These are phyloP conservation scores for Aromia moschata DNA, from an alignment of 2,888 invertebrate species.

Conservation along the genomic window DNA sequence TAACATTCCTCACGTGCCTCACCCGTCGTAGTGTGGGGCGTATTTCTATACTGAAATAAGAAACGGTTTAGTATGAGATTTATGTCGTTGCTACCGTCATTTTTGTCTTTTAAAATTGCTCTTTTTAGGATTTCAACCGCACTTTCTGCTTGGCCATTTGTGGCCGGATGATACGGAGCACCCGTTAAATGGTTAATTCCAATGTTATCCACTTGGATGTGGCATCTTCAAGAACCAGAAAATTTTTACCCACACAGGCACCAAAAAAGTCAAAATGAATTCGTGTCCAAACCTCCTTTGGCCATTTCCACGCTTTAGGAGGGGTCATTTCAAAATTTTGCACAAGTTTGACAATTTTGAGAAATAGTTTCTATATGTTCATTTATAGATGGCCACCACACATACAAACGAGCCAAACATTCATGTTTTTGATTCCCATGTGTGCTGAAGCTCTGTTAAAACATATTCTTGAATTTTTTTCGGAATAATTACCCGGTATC, in stretches of 20 bases:
- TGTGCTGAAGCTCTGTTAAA: conserved; percentile 45
- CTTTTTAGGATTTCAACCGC: conserved; percentile 23
- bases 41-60: background rate
- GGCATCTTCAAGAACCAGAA: conserved; percentile 37
- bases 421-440: conserved; percentile 46
- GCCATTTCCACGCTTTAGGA: background rate
- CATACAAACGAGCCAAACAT: conserved; percentile 39
- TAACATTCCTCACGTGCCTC: background rate
- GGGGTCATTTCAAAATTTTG: conserved; percentile 24
- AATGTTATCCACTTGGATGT: conserved; percentile 41
- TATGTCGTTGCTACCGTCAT: conserved; percentile 3
- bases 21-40: background rate
- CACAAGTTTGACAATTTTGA: conserved; percentile 42
- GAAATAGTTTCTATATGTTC: conserved; percentile 40
- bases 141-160: conserved; percentile 22
- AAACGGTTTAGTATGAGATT: background rate
- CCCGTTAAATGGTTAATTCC: conserved; percentile 44
- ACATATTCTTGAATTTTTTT: conserved; percentile 30
- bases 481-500: conserved; percentile 45
- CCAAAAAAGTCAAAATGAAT: conserved; percentile 43
- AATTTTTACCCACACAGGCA: conserved; percentile 28
- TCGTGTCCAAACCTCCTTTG: conserved; percentile 10
- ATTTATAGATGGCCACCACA: conserved; percentile 47
- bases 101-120: conserved; percentile 8
- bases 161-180: conserved; percentile 34